These are phyloP conservation scores for Exocentrus adspersus DNA, from an alignment of 2,888 invertebrate species.

Conservation along the genomic window DNA sequence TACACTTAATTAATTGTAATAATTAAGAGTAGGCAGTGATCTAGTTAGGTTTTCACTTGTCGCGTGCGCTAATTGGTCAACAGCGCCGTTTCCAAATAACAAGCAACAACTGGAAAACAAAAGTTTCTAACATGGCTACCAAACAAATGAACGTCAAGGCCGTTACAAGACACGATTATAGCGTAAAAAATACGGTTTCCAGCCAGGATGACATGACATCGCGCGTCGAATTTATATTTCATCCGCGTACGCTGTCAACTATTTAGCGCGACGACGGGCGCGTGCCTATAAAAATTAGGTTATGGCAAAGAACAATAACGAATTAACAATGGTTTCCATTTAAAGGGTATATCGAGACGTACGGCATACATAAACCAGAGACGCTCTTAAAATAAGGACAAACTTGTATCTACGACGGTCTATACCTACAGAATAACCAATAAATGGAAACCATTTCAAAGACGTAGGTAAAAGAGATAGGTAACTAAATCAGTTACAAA, in stretches of 20 bases:
- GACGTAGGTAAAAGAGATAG: no score
- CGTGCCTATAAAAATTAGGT: slow-evolving; percentile 21
- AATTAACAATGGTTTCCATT: slow-evolving; percentile 12
- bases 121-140: no score
- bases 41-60: not conserved
- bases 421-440: no score
- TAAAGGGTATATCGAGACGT: slow-evolving; percentile 7
- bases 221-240: slow-evolving; percentile 11
- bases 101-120: no score
- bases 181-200: no score
- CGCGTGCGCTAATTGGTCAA: not conserved
- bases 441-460: no score
- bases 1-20: not conserved
- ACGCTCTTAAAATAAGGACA: no score
- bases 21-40: not conserved
- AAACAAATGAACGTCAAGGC: no score
- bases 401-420: no score
- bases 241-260: slow-evolving; percentile 22
- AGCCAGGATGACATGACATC: no score
- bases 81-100: not conserved
- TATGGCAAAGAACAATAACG: slow-evolving; percentile 11
- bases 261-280: slow-evolving; percentile 12
- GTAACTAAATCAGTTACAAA: no score
- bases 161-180: no score
- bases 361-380: not conserved